phyloP scores from a whole-genome alignment of 2,797 vertebrate genomes.

The Mormyrops attenuatus region DNA sequence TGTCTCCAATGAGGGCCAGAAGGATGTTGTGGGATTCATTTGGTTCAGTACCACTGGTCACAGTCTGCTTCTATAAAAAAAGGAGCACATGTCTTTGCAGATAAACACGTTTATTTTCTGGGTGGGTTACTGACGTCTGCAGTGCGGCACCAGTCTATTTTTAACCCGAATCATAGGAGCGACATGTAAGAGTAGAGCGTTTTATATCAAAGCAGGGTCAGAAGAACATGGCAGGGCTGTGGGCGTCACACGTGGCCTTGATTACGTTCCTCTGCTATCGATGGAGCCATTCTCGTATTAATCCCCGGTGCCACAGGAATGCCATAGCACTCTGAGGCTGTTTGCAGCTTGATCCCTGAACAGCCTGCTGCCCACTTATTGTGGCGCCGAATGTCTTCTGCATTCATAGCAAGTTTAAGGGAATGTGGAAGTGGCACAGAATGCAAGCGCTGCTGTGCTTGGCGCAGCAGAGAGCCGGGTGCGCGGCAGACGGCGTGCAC shows the following conservation, averaged over 20 bases:
- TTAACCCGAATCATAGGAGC: slow-evolving; percentile 34
- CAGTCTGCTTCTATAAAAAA: slow-evolving; percentile 47
- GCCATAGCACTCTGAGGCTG: background rate
- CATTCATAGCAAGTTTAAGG: background rate
- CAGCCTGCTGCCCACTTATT: background rate
- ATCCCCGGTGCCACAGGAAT: background rate
- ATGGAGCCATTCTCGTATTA: background rate
- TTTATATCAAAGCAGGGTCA: background rate
- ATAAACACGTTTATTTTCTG: slow-evolving; percentile 30
- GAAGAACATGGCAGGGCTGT: background rate
- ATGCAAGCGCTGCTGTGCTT: background rate
- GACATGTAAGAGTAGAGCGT: background rate
- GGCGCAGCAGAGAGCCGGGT: background rate
- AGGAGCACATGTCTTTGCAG: slow-evolving; percentile 42
- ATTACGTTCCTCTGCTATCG: background rate
- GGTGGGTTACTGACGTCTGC: slow-evolving; percentile 2
- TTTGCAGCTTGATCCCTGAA: background rate
- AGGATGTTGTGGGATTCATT: slow-evolving; percentile 42
- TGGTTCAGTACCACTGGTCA: slow-evolving; percentile 45
- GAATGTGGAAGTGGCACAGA: background rate
- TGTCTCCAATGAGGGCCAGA: background rate
- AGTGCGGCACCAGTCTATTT: slow-evolving; percentile 25
- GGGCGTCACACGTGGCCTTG: background rate
- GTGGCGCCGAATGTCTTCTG: background rate
- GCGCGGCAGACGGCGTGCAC: background rate